Conservation (phyloP, 2,888 invertebrate species). For the Catocala fraxini region DNA sequence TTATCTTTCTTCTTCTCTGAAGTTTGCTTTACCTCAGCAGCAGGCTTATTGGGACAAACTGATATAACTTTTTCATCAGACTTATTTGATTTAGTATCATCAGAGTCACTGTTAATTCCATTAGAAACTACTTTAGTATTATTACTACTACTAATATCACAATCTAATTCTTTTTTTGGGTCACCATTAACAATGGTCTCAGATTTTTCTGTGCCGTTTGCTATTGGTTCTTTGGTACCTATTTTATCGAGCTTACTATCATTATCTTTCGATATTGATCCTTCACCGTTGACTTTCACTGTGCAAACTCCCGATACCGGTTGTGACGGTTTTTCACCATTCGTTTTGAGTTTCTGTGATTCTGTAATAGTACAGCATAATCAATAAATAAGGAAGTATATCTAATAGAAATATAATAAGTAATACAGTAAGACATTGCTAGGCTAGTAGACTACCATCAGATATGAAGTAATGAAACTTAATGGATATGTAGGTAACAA, state of each 20-base stretch:
- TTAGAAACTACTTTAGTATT: constrained; percentile 84
- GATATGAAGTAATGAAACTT: constrained; percentile 20
- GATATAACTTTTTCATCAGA: constrained; percentile 70
- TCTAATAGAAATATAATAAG: no score
- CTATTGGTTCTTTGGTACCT: constrained; percentile 82
- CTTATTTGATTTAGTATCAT: constrained; percentile 76
- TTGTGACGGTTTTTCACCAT: constrained; percentile 71
- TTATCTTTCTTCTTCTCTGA: constrained; percentile 77
- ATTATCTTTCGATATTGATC: constrained; percentile 65
- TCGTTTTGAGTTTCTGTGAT: constrained; percentile 68
- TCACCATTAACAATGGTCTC: constrained; percentile 77
- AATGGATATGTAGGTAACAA: constrained; percentile 49
- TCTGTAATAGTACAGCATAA: constrained; percentile 62
- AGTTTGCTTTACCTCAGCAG: constrained; percentile 61
- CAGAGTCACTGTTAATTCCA: constrained; percentile 79
- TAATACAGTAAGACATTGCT: not conserved
- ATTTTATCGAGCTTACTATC: constrained; percentile 70
- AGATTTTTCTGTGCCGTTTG: constrained; percentile 76
- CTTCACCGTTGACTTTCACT: constrained; percentile 74
- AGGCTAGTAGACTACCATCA: constrained; percentile 29
- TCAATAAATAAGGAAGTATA: not conserved
- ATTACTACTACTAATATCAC: constrained; percentile 87
- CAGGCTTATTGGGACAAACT: constrained; percentile 60
- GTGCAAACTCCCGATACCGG: constrained; percentile 61
- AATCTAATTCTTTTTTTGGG: constrained; percentile 79